Evolutionary conservation across 92 coral and sea anemone genomes (phyloP).

Genomic region (Chrysogorgia sp.): DNA sequence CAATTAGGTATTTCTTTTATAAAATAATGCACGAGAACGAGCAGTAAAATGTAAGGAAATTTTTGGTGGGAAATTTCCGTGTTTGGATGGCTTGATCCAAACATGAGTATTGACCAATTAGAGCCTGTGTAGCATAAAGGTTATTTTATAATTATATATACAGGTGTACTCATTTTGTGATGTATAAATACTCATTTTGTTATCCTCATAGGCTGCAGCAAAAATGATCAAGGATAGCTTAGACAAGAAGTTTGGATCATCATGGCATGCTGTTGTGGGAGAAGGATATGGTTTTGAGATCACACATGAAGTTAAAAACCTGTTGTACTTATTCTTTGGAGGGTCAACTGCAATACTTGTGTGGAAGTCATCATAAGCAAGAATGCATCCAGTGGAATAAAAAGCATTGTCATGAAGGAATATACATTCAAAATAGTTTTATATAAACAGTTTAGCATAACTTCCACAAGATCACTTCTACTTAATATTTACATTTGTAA

Average conservation of each 20-base stretch:
- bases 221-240: slow-evolving; percentile 97
- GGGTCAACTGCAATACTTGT: slow-evolving; percentile 91
- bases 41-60: no score
- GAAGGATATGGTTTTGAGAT: slow-evolving; percentile 99
- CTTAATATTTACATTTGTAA: no score
- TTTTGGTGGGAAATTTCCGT: no score
- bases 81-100: no score
- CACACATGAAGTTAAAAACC: slow-evolving; percentile 96
- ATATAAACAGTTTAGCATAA: neutral
- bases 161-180: no score
- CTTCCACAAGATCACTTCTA: slow-evolving; percentile 10
- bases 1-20: no score
- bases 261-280: slow-evolving; percentile 99
- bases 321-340: slow-evolving; percentile 94
- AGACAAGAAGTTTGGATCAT: slow-evolving; percentile 98
- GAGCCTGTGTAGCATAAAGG: no score
- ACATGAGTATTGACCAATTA: no score
- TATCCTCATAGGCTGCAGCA: slow-evolving; percentile 79
- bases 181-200: neutral
- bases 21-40: no score
- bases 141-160: no score
- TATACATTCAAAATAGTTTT: slow-evolving; percentile 5
- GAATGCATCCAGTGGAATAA: neutral
- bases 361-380: slow-evolving; percentile 87
- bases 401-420: neutral